Conservation (phyloP, 1,140 invertebrate species). For the Leptinotarsa undecemlineata region DNA sequence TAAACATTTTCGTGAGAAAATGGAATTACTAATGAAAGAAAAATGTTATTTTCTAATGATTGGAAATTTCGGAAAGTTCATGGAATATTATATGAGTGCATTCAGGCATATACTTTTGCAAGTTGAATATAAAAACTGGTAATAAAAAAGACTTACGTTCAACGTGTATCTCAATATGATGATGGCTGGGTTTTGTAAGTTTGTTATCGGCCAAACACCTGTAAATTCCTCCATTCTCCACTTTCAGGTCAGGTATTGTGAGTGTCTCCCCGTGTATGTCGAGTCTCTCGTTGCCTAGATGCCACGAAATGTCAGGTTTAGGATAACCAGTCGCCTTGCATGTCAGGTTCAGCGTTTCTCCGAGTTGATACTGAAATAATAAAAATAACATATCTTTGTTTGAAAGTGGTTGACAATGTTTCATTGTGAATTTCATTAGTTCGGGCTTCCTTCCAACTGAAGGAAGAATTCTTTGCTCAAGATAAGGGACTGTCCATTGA, state of each 20-base stretch:
- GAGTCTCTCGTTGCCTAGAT: slow-evolving; percentile 39
- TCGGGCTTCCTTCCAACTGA: no score
- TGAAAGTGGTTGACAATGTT: no score
- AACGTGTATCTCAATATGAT: slow-evolving; percentile 41
- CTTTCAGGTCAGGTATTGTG: slow-evolving; percentile 38
- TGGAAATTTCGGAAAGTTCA: no score
- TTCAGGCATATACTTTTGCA: no score
- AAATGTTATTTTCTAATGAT: no score
- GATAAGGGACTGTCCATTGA: no score
- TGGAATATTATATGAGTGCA: no score
- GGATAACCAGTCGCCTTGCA: slow-evolving; percentile 44
- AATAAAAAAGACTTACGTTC: slow-evolving; percentile 39
- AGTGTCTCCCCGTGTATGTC: slow-evolving; percentile 41
- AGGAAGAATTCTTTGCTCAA: no score
- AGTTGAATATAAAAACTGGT: no score
- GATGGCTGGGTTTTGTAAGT: slow-evolving; percentile 40
- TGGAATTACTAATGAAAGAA: no score
- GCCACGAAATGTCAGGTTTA: slow-evolving; percentile 45
- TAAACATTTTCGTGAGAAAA: no score
- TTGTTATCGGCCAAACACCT: slow-evolving; percentile 49
- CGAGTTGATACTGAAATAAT: slow-evolving; percentile 38
- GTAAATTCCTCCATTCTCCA: slow-evolving; percentile 41
- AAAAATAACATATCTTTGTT: neutral
- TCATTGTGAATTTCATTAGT: no score
- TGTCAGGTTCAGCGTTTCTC: slow-evolving; percentile 39